Base-by-base conservation (phyloP, 2,888 invertebrate genomes). In the Rhagonycha lutea region DNA sequence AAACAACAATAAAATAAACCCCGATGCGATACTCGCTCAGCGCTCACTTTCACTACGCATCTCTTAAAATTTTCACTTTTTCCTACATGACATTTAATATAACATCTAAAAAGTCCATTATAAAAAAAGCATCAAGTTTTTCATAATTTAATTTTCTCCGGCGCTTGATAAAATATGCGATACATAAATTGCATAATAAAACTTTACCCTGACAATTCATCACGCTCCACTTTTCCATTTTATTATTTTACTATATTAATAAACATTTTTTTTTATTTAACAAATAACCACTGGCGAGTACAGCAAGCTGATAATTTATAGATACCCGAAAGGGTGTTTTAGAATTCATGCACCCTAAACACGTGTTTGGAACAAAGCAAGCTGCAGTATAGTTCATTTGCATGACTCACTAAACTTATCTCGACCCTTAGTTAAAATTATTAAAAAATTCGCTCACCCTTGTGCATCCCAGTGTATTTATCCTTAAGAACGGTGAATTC, bases 401-500 rank as follows among this genome's bases (percentile, higher is more conserved):
- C 80, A 80, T 80, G 76, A 79, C 71, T 76, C 73, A 76, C 76
- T 61, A 47, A 73, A 76, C 76, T 76, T 76, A 72, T 76, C 76
- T 76, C 67, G 10, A 61, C 24, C 70, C 69, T 47, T 47, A 63
- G 24, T 65, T 65, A 60, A 14, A 60, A 60, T 29, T 74, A 24
- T 70, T 61, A 14, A 14, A 26, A 29, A 60, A 69, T 70, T 28
- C 61, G 72, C 78, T 87, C 86, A 95, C 96, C 97, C 93, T 97
- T 97, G 88, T 97, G 97, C 93, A 97, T 95, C 80, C 97, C 97
- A 76, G 97, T 97, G 90, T 95, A 95, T 87, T 97, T 96, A 88
- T 98, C 97, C 91, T 96, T 97, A 83, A 98, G 92, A 76, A 98
- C 95, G 79, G 96, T 96, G 86, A 98, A 94, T 91, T 98, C 97